A percentile compares a stretch with the other conserved stretches of the same genome.
These are phyloP conservation scores for Hylomyscus alleni DNA, from an alignment of 2,797 vertebrate species.

Conservation along the genomic window DNA sequence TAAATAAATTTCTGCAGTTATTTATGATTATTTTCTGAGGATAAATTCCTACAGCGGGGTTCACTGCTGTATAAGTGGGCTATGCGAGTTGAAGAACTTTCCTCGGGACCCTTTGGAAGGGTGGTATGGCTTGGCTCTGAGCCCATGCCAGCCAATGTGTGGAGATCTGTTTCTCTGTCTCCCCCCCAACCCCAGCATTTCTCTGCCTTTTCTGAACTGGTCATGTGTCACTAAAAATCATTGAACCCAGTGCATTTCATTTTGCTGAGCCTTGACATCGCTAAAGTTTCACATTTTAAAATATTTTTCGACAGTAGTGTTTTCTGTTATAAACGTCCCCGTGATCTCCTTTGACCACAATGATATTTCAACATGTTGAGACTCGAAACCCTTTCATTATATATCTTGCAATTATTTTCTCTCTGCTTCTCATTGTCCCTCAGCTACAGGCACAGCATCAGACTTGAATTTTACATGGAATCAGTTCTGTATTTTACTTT, in stretches of 20 bases:
- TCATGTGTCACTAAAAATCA: conserved; percentile 21
- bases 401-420: background rate
- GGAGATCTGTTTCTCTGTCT: background rate
- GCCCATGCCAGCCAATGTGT: background rate
- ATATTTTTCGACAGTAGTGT: conserved; percentile 32
- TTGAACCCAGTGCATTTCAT: conserved; percentile 38
- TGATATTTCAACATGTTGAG: background rate
- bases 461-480: background rate
- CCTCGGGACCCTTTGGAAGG: conserved; percentile 25
- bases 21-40: conserved; percentile 74
- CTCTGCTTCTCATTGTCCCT: background rate
- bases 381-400: background rate
- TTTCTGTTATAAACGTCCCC: conserved; percentile 62
- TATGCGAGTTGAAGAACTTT: background rate
- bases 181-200: background rate
- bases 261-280: conserved; percentile 68
- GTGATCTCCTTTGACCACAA: conserved; percentile 19
- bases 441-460: background rate
- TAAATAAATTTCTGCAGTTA: conserved; percentile 77
- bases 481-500: background rate
- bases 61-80: conserved; percentile 7
- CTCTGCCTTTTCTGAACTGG: background rate
- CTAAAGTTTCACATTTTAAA: conserved; percentile 59
- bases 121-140: background rate
- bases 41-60: conserved; percentile 62